Conservation (phyloP, 2,113 vertebrate genomes). For the Meleagris gallopavo region DNA sequence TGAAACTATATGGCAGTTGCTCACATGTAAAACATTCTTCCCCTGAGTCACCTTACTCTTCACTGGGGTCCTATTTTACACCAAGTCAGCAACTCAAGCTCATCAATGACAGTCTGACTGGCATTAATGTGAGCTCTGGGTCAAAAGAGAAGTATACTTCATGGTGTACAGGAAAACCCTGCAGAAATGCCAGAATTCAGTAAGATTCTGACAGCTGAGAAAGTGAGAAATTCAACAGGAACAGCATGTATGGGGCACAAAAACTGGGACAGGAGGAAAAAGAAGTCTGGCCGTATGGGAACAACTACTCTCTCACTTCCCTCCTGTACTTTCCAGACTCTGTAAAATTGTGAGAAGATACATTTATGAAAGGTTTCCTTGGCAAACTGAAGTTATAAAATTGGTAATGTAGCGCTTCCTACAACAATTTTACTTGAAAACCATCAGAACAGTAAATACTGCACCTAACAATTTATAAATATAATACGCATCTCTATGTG, state of each 20-base stretch:
- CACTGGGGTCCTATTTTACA: neutral
- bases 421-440: neutral
- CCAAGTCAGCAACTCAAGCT: neutral
- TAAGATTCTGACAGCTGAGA: neutral
- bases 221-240: neutral
- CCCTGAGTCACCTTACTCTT: neutral
- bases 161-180: neutral
- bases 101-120: neutral
- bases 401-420: neutral
- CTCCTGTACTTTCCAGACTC: rapidly evolving
- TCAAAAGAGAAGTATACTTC: neutral
- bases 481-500: neutral
- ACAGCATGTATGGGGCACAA: neutral
- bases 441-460: neutral
- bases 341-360: neutral
- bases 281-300: neutral
- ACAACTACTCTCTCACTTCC: neutral
- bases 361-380: neutral
- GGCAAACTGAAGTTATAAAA: neutral
- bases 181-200: neutral
- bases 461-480: neutral
- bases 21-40: neutral
- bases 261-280: neutral
- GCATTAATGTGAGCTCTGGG: neutral
- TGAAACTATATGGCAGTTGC: neutral